These are phyloP conservation scores for Pristionchus arcanus DNA, from an alignment of 2,888 invertebrate genomes.

Conservation along the genomic window DNA sequence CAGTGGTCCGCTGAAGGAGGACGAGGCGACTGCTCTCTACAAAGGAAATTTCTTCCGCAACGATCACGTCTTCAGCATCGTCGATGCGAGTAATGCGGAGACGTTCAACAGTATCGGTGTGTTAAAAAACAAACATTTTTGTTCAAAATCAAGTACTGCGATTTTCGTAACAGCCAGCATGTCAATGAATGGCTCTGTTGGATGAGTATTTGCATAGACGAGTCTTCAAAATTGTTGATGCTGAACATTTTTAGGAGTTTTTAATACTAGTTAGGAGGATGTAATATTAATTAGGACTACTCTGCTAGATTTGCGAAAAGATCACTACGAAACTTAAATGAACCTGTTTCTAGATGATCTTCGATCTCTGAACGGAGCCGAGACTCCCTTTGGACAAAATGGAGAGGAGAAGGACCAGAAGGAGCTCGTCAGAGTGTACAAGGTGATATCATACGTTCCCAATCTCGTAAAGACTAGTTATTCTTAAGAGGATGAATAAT, in stretches of 20 bases:
- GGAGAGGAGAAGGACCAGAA: neutral
- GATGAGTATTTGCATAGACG: no score
- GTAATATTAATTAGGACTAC: no score
- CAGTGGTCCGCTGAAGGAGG: conserved; percentile 3
- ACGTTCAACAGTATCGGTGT: neutral
- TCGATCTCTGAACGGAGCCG: neutral
- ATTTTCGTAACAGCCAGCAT: no score
- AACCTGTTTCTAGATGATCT: neutral
- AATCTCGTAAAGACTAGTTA: no score
- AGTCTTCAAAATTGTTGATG: no score
- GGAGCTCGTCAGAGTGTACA: neutral
- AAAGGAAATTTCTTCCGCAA: conserved; percentile 1
- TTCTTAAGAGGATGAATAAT: no score
- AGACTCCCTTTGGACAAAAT: neutral
- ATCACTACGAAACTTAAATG: neutral
- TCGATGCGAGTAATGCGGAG: neutral
- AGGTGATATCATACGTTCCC: no score
- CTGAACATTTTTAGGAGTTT: no score
- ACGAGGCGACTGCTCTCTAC: neutral
- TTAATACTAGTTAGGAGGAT: no score
- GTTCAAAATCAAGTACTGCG: neutral
- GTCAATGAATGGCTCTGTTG: no score
- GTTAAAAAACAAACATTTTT: no score
- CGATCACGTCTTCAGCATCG: neutral
- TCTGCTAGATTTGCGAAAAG: no score